Evolutionary conservation across 2,888 invertebrate species (phyloP).

Genomic region (Caenorhabditis becei): DNA sequence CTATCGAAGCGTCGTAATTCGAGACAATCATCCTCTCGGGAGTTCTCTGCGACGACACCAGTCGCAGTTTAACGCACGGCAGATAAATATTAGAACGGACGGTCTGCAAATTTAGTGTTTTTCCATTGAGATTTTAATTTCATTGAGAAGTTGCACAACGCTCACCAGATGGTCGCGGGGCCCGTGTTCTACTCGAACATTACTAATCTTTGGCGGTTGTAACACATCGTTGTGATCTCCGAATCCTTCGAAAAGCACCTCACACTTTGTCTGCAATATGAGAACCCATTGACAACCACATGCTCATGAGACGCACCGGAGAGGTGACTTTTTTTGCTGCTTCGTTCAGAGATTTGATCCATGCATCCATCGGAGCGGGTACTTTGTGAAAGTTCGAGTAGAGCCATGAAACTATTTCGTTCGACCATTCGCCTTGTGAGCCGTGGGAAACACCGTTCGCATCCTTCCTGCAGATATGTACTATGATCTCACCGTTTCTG

Average conservation of each 20-base stretch:
- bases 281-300: slow-evolving; percentile 9
- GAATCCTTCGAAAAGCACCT: slow-evolving; percentile 79
- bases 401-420: slow-evolving; percentile 76
- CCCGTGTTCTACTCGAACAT: slow-evolving; percentile 74
- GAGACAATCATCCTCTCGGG: slow-evolving; percentile 76
- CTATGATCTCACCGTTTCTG: not conserved
- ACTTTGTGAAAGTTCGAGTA: slow-evolving; percentile 74
- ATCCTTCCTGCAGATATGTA: slow-evolving; percentile 32
- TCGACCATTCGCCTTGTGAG: slow-evolving; percentile 74
- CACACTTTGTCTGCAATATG: slow-evolving; percentile 75
- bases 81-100: slow-evolving; percentile 72
- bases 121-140: not conserved
- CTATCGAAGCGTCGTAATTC: slow-evolving; percentile 76
- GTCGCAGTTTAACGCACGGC: slow-evolving; percentile 69
- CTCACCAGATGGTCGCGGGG: slow-evolving; percentile 76
- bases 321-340: slow-evolving; percentile 82
- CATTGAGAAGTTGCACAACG: not conserved
- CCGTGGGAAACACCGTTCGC: slow-evolving; percentile 33
- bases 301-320: slow-evolving; percentile 75
- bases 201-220: slow-evolving; percentile 73
- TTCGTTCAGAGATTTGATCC: slow-evolving; percentile 83
- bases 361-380: slow-evolving; percentile 81
- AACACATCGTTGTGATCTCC: slow-evolving; percentile 70
- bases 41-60: slow-evolving; percentile 76
- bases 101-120: slow-evolving; percentile 64